Percentiles rank a stretch among this genome's conserved stretches.
These are phyloP conservation scores for Macrosoma leucophasiata DNA, from an alignment of 2,888 invertebrate species.

Conservation along the genomic window DNA sequence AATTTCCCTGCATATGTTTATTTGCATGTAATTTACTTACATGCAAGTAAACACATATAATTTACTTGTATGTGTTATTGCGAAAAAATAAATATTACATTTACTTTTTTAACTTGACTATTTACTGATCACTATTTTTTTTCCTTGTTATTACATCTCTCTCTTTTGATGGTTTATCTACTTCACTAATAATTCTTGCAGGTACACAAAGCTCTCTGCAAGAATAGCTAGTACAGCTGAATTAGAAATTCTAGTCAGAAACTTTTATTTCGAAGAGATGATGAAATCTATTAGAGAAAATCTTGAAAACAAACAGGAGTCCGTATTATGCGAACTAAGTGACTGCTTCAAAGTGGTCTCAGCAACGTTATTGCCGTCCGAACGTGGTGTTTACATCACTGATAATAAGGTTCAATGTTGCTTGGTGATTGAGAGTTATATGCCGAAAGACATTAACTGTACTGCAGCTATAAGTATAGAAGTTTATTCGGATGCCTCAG, in stretches of 20 bases:
- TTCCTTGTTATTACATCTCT: too few species aligned
- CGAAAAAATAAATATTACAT: too few species aligned
- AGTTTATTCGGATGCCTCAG: constrained; percentile 55
- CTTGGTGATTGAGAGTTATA: constrained; percentile 55
- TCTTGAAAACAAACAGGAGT: constrained; percentile 54
- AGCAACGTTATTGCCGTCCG: constrained; percentile 71
- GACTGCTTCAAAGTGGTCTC: constrained; percentile 75
- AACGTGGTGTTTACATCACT: constrained; percentile 66
- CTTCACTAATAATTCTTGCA: too few species aligned
- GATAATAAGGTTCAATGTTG: constrained; percentile 61
- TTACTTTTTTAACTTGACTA: too few species aligned
- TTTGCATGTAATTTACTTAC: too few species aligned
- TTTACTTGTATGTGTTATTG: too few species aligned
- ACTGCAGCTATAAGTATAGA: constrained; percentile 80
- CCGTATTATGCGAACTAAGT: constrained; percentile 70
- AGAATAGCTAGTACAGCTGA: constrained; percentile 86
- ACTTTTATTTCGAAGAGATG: constrained; percentile 90
- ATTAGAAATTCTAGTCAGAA: constrained; percentile 83
- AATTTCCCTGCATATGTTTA: too few species aligned
- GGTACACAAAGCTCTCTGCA: constrained; percentile 86
- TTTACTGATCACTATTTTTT: too few species aligned
- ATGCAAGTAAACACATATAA: too few species aligned
- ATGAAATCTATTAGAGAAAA: constrained; percentile 77
- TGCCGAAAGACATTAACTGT: constrained; percentile 80
- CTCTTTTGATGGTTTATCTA: too few species aligned